Base-by-base conservation (phyloP, 2,797 vertebrate genomes). In the Zenarchopterus dispar region DNA sequence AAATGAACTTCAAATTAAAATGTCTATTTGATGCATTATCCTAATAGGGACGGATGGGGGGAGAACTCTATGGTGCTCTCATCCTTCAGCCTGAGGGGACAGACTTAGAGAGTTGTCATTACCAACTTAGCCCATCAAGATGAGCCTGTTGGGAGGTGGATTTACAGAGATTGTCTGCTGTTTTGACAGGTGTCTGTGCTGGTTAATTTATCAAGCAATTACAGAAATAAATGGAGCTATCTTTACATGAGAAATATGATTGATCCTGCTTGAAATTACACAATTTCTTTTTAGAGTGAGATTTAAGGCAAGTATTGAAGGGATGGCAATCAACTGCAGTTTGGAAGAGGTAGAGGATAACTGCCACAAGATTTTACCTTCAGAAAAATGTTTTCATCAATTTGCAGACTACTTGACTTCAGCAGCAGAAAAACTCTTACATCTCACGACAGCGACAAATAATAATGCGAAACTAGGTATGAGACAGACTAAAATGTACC, bases 1-100 rank as follows among this genome's bases (percentile, higher is more conserved):
- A 85, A 83, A 88, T 91, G 89, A 92, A 91, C 87, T 92, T 91
- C 87, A 92, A 90, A 92, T 92, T 90, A 91, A 90, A 91, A 90
- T 90, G 89, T 92, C 91, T 83, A 79, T 88, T 91, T 92, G 86
- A 91, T 90, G 89, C 88, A 91, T 91, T 91, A 89, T 87, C 75
- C 83, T 89, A 91, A 90, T 88, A 81, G 80, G 78, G 84, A 86
- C 44, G 84, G 91, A 91, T 89, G 67, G 78, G 77, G 80, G 88
- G 88, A 83, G 87, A 80, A 85, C 51, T 85, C 77, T 53, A 41
- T 55, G 62, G 75, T 49, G 80, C 85, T 78, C 82, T 85, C 82
- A 78, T 87, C 82, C 74, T 70, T 86, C 84, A 88, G 83, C 90
- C 88, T 47, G 84, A 88, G 90, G 88, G 85, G 87, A 88, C 89